Evolutionary conservation across 2,797 vertebrate species (phyloP).

Genomic region (Notolepis coatsorum): DNA sequence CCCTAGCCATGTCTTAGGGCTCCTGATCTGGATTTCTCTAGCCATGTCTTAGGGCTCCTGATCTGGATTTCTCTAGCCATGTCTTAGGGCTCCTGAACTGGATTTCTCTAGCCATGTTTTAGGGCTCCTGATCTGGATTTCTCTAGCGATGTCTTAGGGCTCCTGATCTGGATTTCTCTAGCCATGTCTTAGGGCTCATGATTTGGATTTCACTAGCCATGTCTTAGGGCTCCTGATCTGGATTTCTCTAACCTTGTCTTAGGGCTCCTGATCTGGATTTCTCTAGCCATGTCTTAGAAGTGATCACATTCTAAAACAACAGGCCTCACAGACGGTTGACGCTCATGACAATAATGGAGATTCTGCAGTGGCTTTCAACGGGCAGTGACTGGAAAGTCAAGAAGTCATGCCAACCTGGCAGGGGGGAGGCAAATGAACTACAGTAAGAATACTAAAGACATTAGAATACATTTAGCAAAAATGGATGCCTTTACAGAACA

Average conservation of each 20-base stretch:
- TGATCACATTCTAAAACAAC: conserved; percentile 48
- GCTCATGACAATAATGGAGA: conserved; percentile 87
- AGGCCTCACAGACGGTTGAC: conserved; percentile 75
- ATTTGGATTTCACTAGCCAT: too few species aligned
- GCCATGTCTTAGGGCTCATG: too few species aligned
- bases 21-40: too few species aligned
- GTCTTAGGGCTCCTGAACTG: conserved; percentile 76
- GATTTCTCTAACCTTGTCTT: too few species aligned
- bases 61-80: too few species aligned
- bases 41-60: too few species aligned
- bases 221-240: too few species aligned
- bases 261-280: conserved; percentile 88
- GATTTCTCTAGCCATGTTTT: conserved; percentile 68
- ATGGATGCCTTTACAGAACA: conserved; percentile 95
- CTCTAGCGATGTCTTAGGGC: too few species aligned
- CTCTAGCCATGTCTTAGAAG: conserved; percentile 84
- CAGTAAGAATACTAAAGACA: conserved; percentile 69
- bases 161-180: too few species aligned
- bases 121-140: conserved; percentile 30
- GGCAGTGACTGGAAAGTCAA: conserved; percentile 74
- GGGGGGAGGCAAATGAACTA: too few species aligned
- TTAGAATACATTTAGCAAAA: conserved; percentile 83
- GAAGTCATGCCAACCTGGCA: conserved; percentile 63
- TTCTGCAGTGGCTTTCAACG: conserved; percentile 83
- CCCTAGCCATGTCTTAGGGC: conserved; percentile 57